Evolutionary conservation across 1,140 invertebrate genomes (phyloP).

Genomic region (Mycetomoellerius zeteki): DNA sequence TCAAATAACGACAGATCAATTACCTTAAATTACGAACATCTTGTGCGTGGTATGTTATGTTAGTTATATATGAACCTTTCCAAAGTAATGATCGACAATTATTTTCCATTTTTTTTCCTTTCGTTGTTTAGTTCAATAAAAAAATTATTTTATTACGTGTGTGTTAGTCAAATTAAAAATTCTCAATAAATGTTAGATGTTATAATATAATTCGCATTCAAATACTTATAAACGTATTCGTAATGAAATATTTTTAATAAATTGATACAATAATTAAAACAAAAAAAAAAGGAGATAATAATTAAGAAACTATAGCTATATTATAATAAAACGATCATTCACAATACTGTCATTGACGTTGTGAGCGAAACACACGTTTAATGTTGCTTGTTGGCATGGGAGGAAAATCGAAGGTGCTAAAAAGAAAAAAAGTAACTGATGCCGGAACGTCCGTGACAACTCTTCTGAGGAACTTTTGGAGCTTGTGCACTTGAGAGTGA

Average conservation of each 20-base stretch:
- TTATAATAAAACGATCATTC: conserved; percentile 1
- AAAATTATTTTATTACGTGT: too few relatives aligned
- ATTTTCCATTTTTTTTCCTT: background rate
- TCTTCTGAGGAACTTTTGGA: conserved; percentile 70
- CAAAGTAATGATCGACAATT: background rate
- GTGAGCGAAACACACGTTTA: background rate
- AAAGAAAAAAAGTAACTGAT: conserved; percentile 32
- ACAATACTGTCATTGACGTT: background rate
- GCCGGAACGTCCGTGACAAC: conserved; percentile 47
- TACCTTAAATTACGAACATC: background rate
- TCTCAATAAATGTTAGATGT: background rate
- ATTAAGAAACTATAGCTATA: background rate
- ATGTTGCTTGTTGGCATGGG: background rate
- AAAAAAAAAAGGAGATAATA: background rate
- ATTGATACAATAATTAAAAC: background rate
- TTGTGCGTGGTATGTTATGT: background rate
- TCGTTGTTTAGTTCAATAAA: background rate
- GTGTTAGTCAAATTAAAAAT: background rate
- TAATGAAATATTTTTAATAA: conserved; percentile 9
- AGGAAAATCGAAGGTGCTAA: conserved; percentile 52
- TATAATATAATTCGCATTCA: background rate
- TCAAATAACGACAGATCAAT: background rate
- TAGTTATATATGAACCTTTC: background rate
- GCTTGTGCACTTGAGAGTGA: conserved; percentile 71
- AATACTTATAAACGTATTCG: background rate